Percentiles rank a stretch among this genome's conserved stretches.
Evolutionary conservation across 1,140 invertebrate species (phyloP).

Genomic region (Adoxophyes honmai): DNA sequence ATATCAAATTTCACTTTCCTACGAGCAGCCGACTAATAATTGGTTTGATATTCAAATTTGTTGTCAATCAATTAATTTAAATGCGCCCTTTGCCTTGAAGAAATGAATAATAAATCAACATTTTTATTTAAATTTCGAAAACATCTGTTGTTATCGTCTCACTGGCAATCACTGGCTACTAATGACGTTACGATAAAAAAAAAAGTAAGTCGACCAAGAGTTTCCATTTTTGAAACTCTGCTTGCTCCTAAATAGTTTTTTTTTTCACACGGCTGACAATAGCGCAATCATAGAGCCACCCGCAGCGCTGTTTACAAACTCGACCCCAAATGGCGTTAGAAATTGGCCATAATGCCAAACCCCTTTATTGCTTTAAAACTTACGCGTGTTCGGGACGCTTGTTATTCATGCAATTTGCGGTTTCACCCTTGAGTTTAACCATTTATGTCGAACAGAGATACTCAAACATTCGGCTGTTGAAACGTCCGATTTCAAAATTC

Average conservation of each 20-base stretch:
- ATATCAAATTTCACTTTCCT: slow-evolving; percentile 1
- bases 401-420: slow-evolving; percentile 13
- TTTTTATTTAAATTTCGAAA: too few relatives aligned
- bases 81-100: neutral
- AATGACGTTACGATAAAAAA: too few relatives aligned
- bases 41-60: neutral
- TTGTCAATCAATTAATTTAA: neutral
- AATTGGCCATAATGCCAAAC: slow-evolving; percentile 34
- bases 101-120: neutral
- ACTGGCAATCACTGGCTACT: too few relatives aligned
- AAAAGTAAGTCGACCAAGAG: too few relatives aligned
- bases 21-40: neutral
- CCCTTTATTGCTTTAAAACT: slow-evolving; percentile 19
- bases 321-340: slow-evolving; percentile 37
- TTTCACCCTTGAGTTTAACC: slow-evolving; percentile 2
- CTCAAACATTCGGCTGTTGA: neutral
- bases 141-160: too few relatives aligned
- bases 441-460: neutral
- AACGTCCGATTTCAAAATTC: too few relatives aligned
- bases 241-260: neutral
- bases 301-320: slow-evolving; percentile 56
- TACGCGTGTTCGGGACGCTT: neutral
- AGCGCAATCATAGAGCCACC: slow-evolving; percentile 63
- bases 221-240: too few relatives aligned
- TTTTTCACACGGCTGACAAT: slow-evolving; percentile 43